These are phyloP conservation scores for Aplidium turbinatum DNA, from an alignment of 23 tunicate species.

Conservation along the genomic window DNA sequence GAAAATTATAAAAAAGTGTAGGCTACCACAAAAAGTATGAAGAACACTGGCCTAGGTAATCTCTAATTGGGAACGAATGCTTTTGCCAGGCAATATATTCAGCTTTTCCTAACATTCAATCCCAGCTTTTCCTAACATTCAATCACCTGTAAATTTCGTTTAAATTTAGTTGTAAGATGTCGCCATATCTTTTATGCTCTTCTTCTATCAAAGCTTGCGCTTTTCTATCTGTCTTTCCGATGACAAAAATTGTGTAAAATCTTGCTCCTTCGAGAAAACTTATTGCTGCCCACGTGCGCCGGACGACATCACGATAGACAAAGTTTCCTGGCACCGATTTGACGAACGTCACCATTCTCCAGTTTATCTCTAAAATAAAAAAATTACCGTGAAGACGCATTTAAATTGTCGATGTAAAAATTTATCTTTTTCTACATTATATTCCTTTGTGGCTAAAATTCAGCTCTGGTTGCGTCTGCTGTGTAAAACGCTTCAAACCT, in stretches of 20 bases:
- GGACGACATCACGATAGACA: constrained; percentile 15
- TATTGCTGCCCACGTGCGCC: constrained; percentile 20
- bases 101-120: too few relatives aligned
- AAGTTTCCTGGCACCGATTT: constrained; percentile 20
- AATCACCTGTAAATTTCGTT: constrained; percentile 18
- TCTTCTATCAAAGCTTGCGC: constrained; percentile 5
- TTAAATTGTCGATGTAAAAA: too few relatives aligned
- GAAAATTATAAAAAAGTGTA: too few relatives aligned
- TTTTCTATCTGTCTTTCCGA: constrained; percentile 2
- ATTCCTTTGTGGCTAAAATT: too few relatives aligned
- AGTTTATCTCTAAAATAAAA: constrained; percentile 10
- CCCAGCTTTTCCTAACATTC: too few relatives aligned
- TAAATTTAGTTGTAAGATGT: constrained; percentile 9
- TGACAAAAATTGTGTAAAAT: constrained; percentile 15
- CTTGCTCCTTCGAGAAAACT: background rate
- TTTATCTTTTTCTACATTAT: too few relatives aligned
- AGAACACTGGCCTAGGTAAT: too few relatives aligned
- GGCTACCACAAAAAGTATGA: background rate
- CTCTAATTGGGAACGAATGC: too few relatives aligned
- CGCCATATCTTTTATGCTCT: background rate
- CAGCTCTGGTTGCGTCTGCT: too few relatives aligned
- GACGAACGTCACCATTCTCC: constrained; percentile 33
- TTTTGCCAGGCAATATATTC: too few relatives aligned
- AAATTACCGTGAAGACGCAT: too few relatives aligned
- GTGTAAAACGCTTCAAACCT: too few relatives aligned